These are phyloP conservation scores for Pygoscelis antarcticus DNA, from an alignment of 2,113 vertebrate genomes.

Conservation along the genomic window DNA sequence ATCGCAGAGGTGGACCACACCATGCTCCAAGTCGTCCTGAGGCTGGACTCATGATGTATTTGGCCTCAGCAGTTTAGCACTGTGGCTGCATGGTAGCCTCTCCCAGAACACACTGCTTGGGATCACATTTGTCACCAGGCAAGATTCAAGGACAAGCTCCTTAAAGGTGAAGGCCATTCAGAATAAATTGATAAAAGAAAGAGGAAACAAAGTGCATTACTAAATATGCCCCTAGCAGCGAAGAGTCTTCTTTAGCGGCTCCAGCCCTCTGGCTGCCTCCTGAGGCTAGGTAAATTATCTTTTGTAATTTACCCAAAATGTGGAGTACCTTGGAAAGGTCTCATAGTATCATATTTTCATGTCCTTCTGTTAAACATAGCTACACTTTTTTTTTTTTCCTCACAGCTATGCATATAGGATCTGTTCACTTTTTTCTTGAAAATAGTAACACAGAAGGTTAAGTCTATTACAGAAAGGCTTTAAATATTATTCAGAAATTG, in stretches of 20 bases:
- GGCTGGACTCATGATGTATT: background rate
- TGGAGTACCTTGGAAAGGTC: background rate
- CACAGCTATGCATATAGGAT: background rate
- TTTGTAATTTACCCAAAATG: background rate
- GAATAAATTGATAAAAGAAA: background rate
- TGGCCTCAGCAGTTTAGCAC: background rate
- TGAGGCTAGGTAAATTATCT: background rate
- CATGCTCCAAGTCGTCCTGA: fast-evolving
- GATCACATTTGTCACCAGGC: background rate
- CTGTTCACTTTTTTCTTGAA: background rate
- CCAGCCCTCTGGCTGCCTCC: background rate
- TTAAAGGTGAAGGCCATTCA: background rate
- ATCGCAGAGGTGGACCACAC: background rate
- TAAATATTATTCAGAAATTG: background rate
- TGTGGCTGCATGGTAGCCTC: background rate
- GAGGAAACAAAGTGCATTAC: background rate
- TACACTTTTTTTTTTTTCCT: background rate
- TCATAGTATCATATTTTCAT: background rate
- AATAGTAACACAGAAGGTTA: background rate
- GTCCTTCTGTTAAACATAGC: background rate
- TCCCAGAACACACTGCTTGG: background rate
- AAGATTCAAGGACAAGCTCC: background rate
- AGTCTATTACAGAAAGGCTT: background rate
- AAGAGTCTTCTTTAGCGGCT: background rate
- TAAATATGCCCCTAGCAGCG: background rate